phyloP scores from a whole-genome alignment of 2,113 vertebrate genomes.

The Piprites chloris region DNA sequence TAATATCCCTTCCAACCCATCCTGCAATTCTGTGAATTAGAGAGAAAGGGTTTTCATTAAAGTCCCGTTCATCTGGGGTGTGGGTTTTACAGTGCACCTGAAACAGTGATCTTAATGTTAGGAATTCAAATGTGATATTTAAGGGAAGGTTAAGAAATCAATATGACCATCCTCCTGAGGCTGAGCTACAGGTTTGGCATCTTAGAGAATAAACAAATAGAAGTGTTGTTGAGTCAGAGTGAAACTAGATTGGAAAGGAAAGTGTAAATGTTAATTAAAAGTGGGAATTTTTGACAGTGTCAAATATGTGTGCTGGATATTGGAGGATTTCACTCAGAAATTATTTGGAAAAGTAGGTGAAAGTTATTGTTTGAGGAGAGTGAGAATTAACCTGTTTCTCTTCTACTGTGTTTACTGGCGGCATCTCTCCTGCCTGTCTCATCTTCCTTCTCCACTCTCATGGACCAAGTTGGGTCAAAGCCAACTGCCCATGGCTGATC shows the following conservation, averaged over 20 bases:
- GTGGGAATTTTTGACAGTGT: neutral
- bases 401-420: neutral
- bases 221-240: neutral
- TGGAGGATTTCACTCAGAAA: neutral
- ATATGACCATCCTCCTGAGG: neutral
- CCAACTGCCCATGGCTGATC: accelerated
- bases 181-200: neutral
- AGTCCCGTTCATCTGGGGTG: neutral
- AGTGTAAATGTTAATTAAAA: neutral
- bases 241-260: neutral
- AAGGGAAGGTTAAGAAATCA: neutral
- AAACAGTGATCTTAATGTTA: neutral
- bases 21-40: neutral
- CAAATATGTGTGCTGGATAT: neutral
- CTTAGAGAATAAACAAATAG: neutral
- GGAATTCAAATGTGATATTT: neutral
- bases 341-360: neutral
- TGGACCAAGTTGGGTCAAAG: neutral
- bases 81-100: neutral
- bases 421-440: neutral
- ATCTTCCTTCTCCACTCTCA: neutral
- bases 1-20: neutral
- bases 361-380: neutral
- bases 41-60: neutral
- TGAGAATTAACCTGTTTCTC: neutral